Base-by-base conservation (phyloP, 2,113 vertebrate species). In the Catharus minimus region DNA sequence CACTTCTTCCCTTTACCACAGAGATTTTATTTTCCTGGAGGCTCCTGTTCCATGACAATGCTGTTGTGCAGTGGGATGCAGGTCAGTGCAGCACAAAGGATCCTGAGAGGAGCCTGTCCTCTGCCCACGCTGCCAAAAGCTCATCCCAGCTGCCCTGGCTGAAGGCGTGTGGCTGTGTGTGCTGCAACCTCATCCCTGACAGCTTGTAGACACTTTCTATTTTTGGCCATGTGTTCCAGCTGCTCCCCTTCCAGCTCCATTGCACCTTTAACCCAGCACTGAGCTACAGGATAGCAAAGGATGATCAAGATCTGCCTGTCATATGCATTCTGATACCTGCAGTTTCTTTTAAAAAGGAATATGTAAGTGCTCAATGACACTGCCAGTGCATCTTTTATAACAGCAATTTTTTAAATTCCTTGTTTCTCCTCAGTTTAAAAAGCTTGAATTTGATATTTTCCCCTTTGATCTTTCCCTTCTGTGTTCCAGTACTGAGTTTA, bases 231-330 rank as follows among this genome's bases (percentile, higher is more conserved):
- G 2, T 36, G 50, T 60, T 95, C 57, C 88, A 92, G 77, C 66
- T 84, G 53, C 53, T 86, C 43, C 44, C 44, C 41, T 94, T 93
- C 77, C 73, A 75, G 65, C 53, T 84, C 33, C 26, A 28, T 11
- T 74, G 32, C 66, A 65, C 49, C 49, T 88, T 74, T 86, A 88
- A 93, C 82, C 32, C 26, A 68, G 26, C 3, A 28, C 33, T 60
- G 46, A 88, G 41, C 16, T 50, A 36, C 84, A 60, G 41, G 22
- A 36, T 6, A n/a, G 23, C 20, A 67, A 66, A 49, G 21, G 55
- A 71, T 86, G 64, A 64, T 19, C n/a, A 62, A 55, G 43, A 39
- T 64, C 41, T 90, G 33, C 43, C 17, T 18, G 50, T 52, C 21
- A 16, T 12, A 26, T 82, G 9, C 22, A 32, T 22, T 73, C 74